Evolutionary conservation across 2,113 vertebrate species (phyloP).

Genomic region (Phalacrocorax pelagicus): DNA sequence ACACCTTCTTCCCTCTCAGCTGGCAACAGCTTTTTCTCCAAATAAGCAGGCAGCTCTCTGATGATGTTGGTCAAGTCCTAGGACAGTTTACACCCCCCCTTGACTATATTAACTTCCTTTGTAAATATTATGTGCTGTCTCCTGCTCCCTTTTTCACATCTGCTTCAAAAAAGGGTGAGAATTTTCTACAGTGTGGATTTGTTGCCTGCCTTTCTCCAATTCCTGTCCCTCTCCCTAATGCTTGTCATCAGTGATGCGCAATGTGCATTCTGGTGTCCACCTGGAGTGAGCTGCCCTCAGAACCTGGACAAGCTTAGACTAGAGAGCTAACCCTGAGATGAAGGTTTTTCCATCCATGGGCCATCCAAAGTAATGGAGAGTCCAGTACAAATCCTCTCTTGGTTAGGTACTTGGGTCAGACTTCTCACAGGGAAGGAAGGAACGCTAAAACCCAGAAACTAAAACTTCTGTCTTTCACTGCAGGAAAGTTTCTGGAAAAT

Average conservation of each 20-base stretch:
- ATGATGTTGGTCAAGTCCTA: not conserved
- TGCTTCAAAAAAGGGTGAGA: not conserved
- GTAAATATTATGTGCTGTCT: not conserved
- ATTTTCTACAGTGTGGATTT: not conserved
- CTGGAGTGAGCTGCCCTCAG: not conserved
- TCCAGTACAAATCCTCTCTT: not conserved
- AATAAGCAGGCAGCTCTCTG: not conserved
- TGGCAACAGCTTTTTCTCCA: not conserved
- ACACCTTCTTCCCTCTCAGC: not conserved
- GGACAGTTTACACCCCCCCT: not conserved
- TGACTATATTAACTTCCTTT: not conserved
- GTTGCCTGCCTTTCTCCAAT: not conserved
- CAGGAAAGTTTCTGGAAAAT: not conserved
- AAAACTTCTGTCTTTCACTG: not conserved
- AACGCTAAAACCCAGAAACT: not conserved
- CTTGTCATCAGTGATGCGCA: not conserved
- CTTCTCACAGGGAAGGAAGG: not conserved
- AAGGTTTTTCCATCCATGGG: not conserved
- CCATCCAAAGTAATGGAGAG: not conserved
- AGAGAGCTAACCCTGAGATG: not conserved
- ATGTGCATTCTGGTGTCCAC: not conserved
- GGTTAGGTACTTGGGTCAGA: not conserved
- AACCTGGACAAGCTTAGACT: not conserved
- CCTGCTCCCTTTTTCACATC: not conserved
- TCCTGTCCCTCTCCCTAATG: not conserved